phyloP scores from a whole-genome alignment of 2,797 vertebrate species.

The Scomberomorus guttatus region DNA sequence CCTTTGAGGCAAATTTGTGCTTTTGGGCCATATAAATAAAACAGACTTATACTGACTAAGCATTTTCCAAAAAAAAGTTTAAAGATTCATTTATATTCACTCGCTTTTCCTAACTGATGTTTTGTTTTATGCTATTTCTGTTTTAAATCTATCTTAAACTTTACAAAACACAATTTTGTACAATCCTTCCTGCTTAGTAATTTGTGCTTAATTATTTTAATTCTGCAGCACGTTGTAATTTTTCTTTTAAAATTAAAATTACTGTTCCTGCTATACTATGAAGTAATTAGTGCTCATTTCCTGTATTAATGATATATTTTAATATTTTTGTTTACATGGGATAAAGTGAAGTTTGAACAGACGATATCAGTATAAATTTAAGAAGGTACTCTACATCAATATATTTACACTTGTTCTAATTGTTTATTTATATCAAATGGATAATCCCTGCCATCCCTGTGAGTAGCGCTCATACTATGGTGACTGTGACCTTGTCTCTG shows the following conservation, averaged over 20 bases:
- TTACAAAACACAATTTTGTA: too few species aligned
- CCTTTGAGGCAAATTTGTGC: too few species aligned
- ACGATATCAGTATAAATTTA: background rate
- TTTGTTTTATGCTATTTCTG: background rate
- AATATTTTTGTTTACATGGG: background rate
- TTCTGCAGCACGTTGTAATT: background rate
- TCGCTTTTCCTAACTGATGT: background rate
- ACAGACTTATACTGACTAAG: too few species aligned
- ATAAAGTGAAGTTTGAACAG: background rate
- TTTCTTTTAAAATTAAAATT: background rate
- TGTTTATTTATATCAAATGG: slow-evolving; percentile 8
- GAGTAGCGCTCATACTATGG: slow-evolving; percentile 10
- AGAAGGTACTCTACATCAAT: too few species aligned
- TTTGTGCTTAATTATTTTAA: background rate
- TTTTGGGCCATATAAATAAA: too few species aligned
- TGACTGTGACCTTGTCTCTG: slow-evolving; percentile 67
- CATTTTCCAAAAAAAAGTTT: too few species aligned
- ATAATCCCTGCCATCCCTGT: slow-evolving; percentile 20
- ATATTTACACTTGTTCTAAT: background rate
- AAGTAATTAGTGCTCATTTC: background rate
- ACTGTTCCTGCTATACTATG: background rate
- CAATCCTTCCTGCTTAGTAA: background rate
- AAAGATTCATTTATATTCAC: too few species aligned
- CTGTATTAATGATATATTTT: too few species aligned
- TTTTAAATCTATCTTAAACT: background rate